A percentile compares a stretch with the other conserved stretches of the same genome.
These are phyloP conservation scores for Papio anubis DNA, from an alignment of 2,113 vertebrate genomes.

Conservation along the genomic window DNA sequence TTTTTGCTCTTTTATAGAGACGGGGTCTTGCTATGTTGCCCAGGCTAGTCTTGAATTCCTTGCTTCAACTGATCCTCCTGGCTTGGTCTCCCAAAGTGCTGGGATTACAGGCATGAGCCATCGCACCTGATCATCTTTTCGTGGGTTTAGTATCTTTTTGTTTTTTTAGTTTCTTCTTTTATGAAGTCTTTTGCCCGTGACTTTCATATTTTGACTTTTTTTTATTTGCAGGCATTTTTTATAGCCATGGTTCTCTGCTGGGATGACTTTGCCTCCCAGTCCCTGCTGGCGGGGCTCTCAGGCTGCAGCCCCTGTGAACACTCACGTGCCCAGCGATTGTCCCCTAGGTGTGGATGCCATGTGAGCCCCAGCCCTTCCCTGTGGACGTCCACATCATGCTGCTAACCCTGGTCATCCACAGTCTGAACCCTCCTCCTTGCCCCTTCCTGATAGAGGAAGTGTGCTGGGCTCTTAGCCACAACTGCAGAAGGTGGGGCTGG, in stretches of 20 bases:
- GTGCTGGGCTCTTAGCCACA: neutral
- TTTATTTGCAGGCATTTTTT: neutral
- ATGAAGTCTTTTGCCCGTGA: neutral
- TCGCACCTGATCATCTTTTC: no score
- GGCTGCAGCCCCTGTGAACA: neutral
- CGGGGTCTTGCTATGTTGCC: no score
- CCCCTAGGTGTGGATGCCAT: neutral
- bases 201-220: neutral
- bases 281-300: neutral
- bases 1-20: no score
- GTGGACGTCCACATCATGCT: neutral
- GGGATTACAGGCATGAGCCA: no score
- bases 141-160: neutral
- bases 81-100: no score
- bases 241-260: fast-evolving
- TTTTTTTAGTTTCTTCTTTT: no score
- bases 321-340: fast-evolving
- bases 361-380: neutral
- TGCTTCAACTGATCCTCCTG: no score
- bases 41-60: no score
- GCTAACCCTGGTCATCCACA: neutral
- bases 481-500: neutral
- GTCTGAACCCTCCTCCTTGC: neutral
- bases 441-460: neutral
- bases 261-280: neutral